These are phyloP conservation scores for Lagocephalus sceleratus DNA, from an alignment of 2,797 vertebrate genomes.

Conservation along the genomic window DNA sequence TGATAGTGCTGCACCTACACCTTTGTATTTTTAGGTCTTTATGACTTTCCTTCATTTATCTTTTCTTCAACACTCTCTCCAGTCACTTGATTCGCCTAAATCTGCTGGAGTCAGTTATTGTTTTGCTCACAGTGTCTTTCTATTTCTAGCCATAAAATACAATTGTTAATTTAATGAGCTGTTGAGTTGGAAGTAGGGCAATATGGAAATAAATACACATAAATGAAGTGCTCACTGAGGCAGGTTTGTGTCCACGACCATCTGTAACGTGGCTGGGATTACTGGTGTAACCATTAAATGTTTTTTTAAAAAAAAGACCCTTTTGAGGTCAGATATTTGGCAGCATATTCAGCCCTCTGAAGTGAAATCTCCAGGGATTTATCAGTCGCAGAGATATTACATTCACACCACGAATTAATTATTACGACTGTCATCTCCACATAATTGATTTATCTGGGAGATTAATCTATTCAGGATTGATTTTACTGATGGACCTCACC, in stretches of 20 bases:
- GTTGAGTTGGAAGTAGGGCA: conserved; percentile 59
- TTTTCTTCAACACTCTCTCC: not conserved
- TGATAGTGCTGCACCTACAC: no score
- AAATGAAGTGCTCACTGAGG: conserved; percentile 12
- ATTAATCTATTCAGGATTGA: no score
- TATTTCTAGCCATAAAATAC: conserved; percentile 42
- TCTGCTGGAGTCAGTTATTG: conserved; percentile 21
- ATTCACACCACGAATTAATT: no score
- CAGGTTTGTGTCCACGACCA: conserved; percentile 18
- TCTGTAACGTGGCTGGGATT: conserved; percentile 8
- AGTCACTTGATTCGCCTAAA: not conserved
- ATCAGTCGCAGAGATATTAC: no score
- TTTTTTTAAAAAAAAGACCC: conserved; percentile 24
- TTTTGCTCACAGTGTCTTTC: conserved; percentile 33
- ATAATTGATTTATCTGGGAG: no score
- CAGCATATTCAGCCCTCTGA: no score
- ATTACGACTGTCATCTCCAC: no score
- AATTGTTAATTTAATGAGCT: conserved; percentile 62
- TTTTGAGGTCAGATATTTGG: not conserved
- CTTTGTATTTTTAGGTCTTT: no score
- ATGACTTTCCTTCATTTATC: conserved; percentile 8
- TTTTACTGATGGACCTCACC: no score
- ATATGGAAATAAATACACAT: conserved; percentile 40
- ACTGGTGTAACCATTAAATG: conserved; percentile 16
- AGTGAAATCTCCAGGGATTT: no score